These are phyloP conservation scores for Drosophila quadrilineata DNA, from an alignment of 1,140 invertebrate genomes.

Conservation along the genomic window DNA sequence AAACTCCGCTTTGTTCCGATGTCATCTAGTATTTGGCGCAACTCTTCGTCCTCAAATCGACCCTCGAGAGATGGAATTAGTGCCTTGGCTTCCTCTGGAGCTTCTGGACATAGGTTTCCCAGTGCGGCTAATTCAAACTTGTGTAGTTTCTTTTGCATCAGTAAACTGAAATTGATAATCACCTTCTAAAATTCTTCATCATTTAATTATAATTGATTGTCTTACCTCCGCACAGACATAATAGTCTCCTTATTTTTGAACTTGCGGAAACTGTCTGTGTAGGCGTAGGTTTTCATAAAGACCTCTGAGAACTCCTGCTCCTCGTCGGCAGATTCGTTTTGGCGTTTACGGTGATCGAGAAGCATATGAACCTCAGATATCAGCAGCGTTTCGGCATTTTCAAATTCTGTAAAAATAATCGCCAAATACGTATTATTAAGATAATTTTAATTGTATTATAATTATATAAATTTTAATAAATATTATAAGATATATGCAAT, in stretches of 20 bases:
- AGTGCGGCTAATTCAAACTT: conserved; percentile 99
- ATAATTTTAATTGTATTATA: too few relatives aligned
- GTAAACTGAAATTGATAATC: conserved; percentile 85
- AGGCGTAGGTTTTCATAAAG: conserved; percentile 98
- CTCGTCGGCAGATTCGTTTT: conserved; percentile 98
- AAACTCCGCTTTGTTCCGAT: conserved; percentile 99
- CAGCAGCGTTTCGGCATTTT: conserved; percentile 98
- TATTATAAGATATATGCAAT: too few relatives aligned
- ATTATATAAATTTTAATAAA: too few relatives aligned
- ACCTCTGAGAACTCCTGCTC: conserved; percentile 99
- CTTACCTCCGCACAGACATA: conserved; percentile 92
- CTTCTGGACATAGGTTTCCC: conserved; percentile 98
- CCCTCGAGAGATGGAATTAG: conserved; percentile 97
- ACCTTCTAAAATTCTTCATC: not conserved
- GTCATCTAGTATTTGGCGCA: conserved; percentile 96
- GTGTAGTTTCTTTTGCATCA: conserved; percentile 98
- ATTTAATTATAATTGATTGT: conserved; percentile 50
- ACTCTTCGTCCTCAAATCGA: conserved; percentile 97
- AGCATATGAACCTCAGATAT: conserved; percentile 99
- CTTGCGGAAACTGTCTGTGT: conserved; percentile 97
- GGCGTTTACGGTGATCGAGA: conserved; percentile 97
- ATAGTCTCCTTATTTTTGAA: conserved; percentile 99
- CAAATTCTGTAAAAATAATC: conserved; percentile 97
- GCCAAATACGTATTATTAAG: too few relatives aligned
- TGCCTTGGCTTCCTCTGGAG: conserved; percentile 98